phyloP scores from a whole-genome alignment of 92 coral and sea anemone species.

The Parazoanthus atlanticus region DNA sequence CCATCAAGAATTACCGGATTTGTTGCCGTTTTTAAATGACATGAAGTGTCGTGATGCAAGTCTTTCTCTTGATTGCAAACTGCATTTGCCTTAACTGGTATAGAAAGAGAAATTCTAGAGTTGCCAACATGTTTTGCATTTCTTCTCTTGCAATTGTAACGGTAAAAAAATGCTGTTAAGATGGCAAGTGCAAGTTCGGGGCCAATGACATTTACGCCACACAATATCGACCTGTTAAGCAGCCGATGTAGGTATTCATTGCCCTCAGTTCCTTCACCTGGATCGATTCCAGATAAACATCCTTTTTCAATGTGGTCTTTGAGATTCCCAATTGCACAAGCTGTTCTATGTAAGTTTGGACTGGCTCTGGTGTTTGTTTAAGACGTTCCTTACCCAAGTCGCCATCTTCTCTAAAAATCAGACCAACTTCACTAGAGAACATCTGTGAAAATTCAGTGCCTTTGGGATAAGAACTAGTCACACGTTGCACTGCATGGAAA shows the following conservation, averaged over 20 bases:
- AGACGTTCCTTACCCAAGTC: constrained; percentile 40
- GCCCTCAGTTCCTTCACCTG: constrained; percentile 37
- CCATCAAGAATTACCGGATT: not conserved
- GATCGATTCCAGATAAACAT: constrained; percentile 36
- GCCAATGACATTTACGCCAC: constrained; percentile 17
- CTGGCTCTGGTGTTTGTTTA: constrained; percentile 10
- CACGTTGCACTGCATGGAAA: constrained; percentile 53
- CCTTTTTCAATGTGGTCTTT: constrained; percentile 43
- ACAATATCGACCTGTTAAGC: constrained; percentile 42
- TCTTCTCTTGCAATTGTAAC: constrained; percentile 27
- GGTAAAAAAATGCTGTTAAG: constrained; percentile 35
- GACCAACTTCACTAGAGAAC: constrained; percentile 9
- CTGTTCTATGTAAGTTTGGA: not conserved
- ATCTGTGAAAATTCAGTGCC: constrained; percentile 28
- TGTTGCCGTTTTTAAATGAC: not conserved
- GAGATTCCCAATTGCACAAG: not conserved
- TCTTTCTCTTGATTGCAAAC: not conserved
- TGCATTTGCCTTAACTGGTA: not conserved
- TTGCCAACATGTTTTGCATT: constrained; percentile 26
- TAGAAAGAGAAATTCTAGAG: constrained; percentile 8
- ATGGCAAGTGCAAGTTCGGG: constrained; percentile 39
- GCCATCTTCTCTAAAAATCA: constrained; percentile 31
- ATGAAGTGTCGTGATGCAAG: not conserved
- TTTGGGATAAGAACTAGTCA: constrained; percentile 34
- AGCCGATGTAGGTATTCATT: constrained; percentile 37